Evolutionary conservation across 2,113 vertebrate species (phyloP).

Genomic region (Chaetops frenatus): DNA sequence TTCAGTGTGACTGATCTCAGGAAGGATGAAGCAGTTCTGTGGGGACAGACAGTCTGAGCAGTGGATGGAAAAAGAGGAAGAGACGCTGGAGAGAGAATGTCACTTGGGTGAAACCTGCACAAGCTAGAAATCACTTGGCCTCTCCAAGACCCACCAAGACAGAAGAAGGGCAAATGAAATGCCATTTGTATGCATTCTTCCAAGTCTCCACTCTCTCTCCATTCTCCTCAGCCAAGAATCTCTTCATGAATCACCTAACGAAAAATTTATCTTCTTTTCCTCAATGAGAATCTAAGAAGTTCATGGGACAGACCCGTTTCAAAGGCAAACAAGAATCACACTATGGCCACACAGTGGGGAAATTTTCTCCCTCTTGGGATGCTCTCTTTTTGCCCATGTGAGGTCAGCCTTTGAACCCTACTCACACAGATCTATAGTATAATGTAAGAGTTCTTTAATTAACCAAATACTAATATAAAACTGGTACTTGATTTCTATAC

Average conservation of each 20-base stretch:
- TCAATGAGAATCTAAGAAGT: background rate
- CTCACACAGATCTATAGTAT: background rate
- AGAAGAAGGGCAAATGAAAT: slow-evolving; percentile 35
- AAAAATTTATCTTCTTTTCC: background rate
- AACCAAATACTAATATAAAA: background rate
- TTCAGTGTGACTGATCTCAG: background rate
- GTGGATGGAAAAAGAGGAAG: slow-evolving; percentile 43
- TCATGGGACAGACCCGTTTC: background rate
- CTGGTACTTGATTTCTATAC: background rate
- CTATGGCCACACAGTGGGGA: background rate
- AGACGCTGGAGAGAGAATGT: background rate
- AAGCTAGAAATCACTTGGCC: background rate
- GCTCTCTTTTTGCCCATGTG: background rate
- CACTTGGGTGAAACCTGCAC: background rate
- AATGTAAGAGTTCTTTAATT: background rate
- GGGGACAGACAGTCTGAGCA: slow-evolving; percentile 26
- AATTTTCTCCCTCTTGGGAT: background rate
- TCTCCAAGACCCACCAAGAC: slow-evolving; percentile 44
- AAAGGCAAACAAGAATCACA: background rate
- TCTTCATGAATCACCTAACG: background rate
- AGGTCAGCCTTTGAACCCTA: background rate
- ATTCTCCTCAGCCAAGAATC: background rate
- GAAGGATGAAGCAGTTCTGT: background rate
- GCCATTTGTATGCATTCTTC: background rate
- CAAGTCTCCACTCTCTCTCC: background rate